Conservation (phyloP, 2,888 invertebrate genomes). For the Melieria crassipennis region DNA sequence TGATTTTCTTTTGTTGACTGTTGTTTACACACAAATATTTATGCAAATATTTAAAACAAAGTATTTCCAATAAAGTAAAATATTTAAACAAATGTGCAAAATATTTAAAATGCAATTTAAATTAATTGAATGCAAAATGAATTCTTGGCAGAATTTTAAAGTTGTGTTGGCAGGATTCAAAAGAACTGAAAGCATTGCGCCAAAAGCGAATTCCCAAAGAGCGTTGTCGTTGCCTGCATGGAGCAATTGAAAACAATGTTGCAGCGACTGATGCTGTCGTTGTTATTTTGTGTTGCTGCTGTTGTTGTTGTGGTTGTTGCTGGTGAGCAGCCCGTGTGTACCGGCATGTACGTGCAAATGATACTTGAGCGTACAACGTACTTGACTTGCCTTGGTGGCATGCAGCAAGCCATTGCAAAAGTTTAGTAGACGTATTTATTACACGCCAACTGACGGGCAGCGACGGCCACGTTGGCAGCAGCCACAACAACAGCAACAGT, state of each 20-base stretch:
- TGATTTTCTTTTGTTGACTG: no score
- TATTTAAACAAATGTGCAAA: no score
- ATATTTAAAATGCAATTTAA: no score
- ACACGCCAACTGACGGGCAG: conserved; percentile 51
- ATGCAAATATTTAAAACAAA: no score
- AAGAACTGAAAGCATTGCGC: no score
- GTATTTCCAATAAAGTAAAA: no score
- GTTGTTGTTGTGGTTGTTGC: conserved; percentile 5
- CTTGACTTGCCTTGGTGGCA: conserved; percentile 37
- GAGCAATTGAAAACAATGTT: not conserved
- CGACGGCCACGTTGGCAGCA: no score
- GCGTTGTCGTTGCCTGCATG: conserved; percentile 1
- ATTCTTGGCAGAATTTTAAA: no score
- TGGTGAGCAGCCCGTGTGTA: conserved; percentile 9
- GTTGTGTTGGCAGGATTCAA: no score
- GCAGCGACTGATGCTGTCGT: not conserved
- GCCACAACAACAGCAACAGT: not conserved
- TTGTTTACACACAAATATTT: no score
- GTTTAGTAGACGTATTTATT: conserved; percentile 50
- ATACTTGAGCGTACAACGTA: conserved; percentile 55
- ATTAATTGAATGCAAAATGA: no score
- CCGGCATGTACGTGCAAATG: conserved; percentile 57
- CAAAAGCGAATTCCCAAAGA: no score
- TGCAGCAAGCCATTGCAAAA: not conserved
- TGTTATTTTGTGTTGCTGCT: conserved; percentile 4